A percentile compares a stretch with the other conserved stretches of the same genome.
These are phyloP conservation scores for Oreocharis arfaki DNA, from an alignment of 2,113 vertebrate species.

Conservation along the genomic window DNA sequence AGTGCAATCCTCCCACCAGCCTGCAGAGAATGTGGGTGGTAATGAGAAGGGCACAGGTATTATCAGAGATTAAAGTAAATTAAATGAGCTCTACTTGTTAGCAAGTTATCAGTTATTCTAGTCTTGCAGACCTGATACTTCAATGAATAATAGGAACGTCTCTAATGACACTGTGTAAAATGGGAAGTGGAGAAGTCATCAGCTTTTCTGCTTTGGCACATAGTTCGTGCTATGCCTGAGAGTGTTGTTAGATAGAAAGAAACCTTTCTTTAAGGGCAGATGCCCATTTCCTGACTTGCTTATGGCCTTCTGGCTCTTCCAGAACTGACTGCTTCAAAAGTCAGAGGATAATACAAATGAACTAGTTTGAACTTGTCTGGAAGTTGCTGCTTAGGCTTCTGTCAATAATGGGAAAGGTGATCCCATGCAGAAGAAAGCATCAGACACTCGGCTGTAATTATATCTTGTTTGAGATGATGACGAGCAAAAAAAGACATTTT, in stretches of 20 bases:
- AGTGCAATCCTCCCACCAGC: not conserved
- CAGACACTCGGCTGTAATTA: not conserved
- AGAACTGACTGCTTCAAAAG: not conserved
- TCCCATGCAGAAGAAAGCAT: not conserved
- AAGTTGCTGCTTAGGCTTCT: not conserved
- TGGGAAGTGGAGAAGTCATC: not conserved
- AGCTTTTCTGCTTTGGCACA: not conserved
- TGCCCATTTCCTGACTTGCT: not conserved
- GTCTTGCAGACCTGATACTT: not conserved
- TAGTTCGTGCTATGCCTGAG: not conserved
- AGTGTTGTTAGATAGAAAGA: not conserved
- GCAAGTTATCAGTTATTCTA: not conserved
- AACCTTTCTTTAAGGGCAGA: not conserved
- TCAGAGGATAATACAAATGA: not conserved
- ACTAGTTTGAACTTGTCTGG: not conserved
- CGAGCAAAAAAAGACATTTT: not conserved
- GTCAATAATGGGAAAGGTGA: not conserved
- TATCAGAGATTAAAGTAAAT: conserved; percentile 4
- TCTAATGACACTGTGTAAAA: not conserved
- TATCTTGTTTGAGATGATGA: not conserved
- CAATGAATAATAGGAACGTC: not conserved
- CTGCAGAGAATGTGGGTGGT: not conserved
- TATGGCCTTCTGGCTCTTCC: not conserved
- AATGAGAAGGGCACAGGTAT: not conserved
- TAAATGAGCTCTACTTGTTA: not conserved